A percentile compares a stretch with the other conserved stretches of the same genome.
phyloP scores from a whole-genome alignment of 2,113 vertebrate genomes.

The Otocyon megalotis region DNA sequence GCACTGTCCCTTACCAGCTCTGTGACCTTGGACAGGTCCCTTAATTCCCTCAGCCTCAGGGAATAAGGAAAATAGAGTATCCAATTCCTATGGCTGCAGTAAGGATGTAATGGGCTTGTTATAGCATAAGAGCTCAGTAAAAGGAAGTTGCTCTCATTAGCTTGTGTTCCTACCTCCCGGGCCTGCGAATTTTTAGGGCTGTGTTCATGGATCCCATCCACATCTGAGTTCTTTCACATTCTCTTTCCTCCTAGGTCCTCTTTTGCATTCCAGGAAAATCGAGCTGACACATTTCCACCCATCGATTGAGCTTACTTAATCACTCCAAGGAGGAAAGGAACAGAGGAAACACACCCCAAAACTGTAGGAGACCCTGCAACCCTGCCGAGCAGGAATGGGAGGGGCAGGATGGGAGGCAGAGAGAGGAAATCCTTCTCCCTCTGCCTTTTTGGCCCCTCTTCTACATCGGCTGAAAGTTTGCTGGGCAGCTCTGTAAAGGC shows the following conservation, averaged over 20 bases:
- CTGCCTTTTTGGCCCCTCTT: neutral
- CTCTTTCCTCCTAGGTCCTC: neutral
- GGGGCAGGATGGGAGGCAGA: neutral
- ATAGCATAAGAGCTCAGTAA: neutral
- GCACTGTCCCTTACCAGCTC: neutral
- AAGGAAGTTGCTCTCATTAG: neutral
- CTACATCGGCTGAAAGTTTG: neutral
- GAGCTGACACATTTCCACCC: neutral
- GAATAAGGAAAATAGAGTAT: neutral
- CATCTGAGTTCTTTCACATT: neutral
- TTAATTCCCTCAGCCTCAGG: neutral
- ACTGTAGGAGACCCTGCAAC: neutral
- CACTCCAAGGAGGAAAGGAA: constrained; percentile 10
- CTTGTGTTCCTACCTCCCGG: neutral
- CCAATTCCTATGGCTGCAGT: neutral
- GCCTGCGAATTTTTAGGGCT: neutral
- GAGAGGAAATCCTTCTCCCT: neutral
- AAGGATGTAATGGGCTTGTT: neutral
- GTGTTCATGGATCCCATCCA: neutral
- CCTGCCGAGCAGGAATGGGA: neutral
- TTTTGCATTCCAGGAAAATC: constrained; percentile 28
- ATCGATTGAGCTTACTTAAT: neutral
- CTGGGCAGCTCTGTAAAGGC: neutral
- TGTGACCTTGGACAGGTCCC: constrained; percentile 22
- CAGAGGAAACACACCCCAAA: neutral